Base-by-base conservation (phyloP, 1,140 invertebrate genomes). In the Halictus rubicundus region DNA sequence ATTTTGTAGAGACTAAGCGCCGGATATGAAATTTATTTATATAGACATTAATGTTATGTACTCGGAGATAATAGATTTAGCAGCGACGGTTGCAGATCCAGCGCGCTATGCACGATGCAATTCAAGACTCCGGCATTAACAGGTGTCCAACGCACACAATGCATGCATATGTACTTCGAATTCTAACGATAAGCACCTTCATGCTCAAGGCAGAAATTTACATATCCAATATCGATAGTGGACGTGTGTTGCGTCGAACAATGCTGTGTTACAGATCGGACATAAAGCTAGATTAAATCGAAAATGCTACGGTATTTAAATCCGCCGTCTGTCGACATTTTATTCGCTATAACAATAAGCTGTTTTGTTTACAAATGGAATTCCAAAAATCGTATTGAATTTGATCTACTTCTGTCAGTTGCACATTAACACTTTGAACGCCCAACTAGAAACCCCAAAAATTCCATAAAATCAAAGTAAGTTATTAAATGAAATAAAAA, bases 201-300 rank as follows among this genome's bases (percentile, higher is more conserved):
- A 19, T 21, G 16, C 21, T 46, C 46, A 42, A 27, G 19, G 61
- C 14, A 21, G n/a, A 7, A 37, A 74, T 74, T 74, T 54, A 27
- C 61, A 64, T 54, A 54, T 74, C 32, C 46, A 66, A 74, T 74
- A 54, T 74, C 46, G 61, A 73, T 64, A 52, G 46, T 21, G 27
- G 7, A 72, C 19, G 7, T 14, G n/a, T 23, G 25, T 21, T 9
- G 49, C 10, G n/a, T 49, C 14, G 14, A 16, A 21, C 5, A 49
- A 16, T 19, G 16, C 37, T 39, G 52, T 54, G 32, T 74, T 74
- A 52, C 72, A 7, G 39, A 52, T 32, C 23, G 5, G 21, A 10
- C 6, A 21, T 1, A 25, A 54, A 65, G 14, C 4, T 2, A 25
- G 2, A 19, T 73, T 63, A 63, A 49, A n/a, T 5, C 19, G 23